Base-by-base conservation (phyloP, 2,113 vertebrate species). In the Heliornis fulica region DNA sequence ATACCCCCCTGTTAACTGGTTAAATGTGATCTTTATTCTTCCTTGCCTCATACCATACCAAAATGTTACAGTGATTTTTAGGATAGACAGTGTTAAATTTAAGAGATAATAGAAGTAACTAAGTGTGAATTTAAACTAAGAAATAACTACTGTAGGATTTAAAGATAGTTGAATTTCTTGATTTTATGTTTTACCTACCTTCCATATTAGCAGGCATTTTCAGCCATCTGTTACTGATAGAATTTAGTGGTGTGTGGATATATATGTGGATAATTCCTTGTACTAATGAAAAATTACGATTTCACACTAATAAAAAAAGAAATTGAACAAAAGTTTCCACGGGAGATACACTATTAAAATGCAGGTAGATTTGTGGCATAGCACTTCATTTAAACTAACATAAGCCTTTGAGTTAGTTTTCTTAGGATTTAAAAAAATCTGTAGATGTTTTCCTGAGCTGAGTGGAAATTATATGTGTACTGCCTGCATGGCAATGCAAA, bases 21-120 rank as follows among this genome's bases (percentile, higher is more conserved):
- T 32, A 77, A 60, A 50, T 1, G 2, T 46, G 5, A 17, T 74
- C 29, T 36, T 64, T 84, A 26, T 74, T 91, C 92, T 91, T 31
- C 1, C 15, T 46, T 46, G 0, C 45, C 7, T 60, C 2, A 0
- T 50, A 18, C 28, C 72, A 11, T 32, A 50, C 3, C 2, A 14
- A 61, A 74, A 5, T 10, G 7, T 32, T 59, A 45, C 59, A 64
- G 22, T 8, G 48, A 3, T 63, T 87, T 14, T 82, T 79, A 50
- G 34, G 40, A 45, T 70, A 11, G 4, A 7, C 64, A 56, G 41
- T 48, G 11, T 45, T 53, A 68, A 72, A 34, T 56, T 46, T 83
- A 56, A 72, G 50, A 72, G 16, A 18, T 34, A 50, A 36, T 14
- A 56, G 25, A 72, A 80, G 64, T 45, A 29, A 15, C 3, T 66